phyloP scores from a whole-genome alignment of 2,113 vertebrate genomes.

The Anhinga rufa region DNA sequence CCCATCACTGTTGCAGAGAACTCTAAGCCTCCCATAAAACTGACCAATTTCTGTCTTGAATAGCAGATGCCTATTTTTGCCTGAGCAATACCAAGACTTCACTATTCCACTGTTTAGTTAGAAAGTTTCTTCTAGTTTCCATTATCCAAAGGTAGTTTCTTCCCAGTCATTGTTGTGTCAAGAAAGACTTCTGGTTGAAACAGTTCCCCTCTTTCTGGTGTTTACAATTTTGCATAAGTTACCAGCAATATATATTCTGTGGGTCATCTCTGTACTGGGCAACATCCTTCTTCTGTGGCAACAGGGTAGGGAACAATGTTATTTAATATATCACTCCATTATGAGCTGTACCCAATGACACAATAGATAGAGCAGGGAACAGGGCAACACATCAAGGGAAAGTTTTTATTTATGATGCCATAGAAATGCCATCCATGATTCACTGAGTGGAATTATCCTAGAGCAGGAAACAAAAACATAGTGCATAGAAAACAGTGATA shows the following conservation, averaged over 20 bases:
- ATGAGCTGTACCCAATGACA: background rate
- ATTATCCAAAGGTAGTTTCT: background rate
- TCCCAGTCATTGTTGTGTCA: rapidly evolving
- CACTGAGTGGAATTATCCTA: background rate
- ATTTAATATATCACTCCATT: background rate
- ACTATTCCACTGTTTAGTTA: background rate
- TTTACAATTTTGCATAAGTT: background rate
- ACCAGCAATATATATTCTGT: background rate
- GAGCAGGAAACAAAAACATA: background rate
- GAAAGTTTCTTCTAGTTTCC: background rate
- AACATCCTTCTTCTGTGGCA: background rate
- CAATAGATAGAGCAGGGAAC: background rate
- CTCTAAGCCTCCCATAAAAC: background rate
- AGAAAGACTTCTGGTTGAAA: background rate
- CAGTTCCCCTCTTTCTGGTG: background rate
- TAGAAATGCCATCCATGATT: background rate
- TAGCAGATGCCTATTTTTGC: background rate
- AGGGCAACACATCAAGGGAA: background rate
- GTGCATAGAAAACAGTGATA: background rate
- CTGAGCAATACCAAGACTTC: background rate
- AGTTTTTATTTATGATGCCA: background rate
- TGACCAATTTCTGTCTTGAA: background rate
- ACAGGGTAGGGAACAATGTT: background rate
- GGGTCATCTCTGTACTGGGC: background rate
- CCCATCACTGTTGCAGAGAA: background rate